Percentiles rank a stretch among this genome's conserved stretches.
Evolutionary conservation across 2,113 vertebrate genomes (phyloP).

Genomic region (Eubucco bourcierii): DNA sequence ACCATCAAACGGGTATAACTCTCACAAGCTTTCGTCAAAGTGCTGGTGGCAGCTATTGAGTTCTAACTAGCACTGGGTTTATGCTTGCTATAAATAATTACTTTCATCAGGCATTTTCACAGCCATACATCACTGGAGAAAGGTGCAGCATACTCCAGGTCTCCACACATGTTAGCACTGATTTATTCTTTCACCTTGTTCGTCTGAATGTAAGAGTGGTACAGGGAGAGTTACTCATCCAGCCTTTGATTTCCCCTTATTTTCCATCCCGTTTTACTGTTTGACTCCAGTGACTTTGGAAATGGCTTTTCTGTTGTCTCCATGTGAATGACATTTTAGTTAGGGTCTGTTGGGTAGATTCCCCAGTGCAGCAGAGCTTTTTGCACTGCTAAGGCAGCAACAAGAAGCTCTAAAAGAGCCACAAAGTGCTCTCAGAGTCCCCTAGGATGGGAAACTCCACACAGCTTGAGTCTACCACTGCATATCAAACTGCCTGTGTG

Average conservation of each 20-base stretch:
- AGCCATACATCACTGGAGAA: not conserved
- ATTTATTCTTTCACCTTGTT: slow-evolving; percentile 44
- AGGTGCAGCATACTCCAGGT: slow-evolving; percentile 37
- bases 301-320: not conserved
- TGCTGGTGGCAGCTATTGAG: not conserved
- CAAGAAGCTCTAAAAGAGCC: not conserved
- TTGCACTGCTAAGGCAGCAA: slow-evolving; percentile 31
- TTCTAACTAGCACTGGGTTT: slow-evolving; percentile 33
- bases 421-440: not conserved
- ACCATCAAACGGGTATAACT: not conserved
- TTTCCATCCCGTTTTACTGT: slow-evolving; percentile 2
- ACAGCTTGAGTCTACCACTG: not conserved
- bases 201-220: not conserved
- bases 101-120: slow-evolving; percentile 24
- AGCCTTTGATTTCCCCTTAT: not conserved
- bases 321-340: not conserved
- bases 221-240: not conserved
- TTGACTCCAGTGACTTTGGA: slow-evolving; percentile 39
- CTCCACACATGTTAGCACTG: slow-evolving; percentile 7
- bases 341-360: not conserved
- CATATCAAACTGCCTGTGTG: not conserved
- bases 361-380: slow-evolving; percentile 18
- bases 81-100: slow-evolving; percentile 56
- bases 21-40: slow-evolving; percentile 23
- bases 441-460: not conserved